Percentiles rank a stretch among this genome's conserved stretches.
Evolutionary conservation across 2,888 invertebrate species (phyloP).

Genomic region (Liposcelis brunnea): DNA sequence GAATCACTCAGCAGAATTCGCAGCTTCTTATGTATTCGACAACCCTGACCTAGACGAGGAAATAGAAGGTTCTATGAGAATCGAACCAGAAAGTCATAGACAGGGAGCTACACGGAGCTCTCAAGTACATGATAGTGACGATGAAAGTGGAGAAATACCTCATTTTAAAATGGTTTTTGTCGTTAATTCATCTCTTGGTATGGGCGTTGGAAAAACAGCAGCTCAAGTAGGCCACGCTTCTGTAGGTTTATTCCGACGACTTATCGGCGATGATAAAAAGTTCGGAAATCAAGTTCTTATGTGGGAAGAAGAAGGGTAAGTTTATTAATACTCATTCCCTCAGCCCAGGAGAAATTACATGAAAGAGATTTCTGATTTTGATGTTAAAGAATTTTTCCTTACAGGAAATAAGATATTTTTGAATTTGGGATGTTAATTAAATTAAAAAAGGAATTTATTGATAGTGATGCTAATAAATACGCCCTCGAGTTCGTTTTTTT

Average conservation of each 20-base stretch:
- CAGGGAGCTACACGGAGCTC: not conserved
- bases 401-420: not conserved
- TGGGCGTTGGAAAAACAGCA: slow-evolving; percentile 42
- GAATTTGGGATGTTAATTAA: not conserved
- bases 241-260: slow-evolving; percentile 1
- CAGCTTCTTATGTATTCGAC: slow-evolving; percentile 35
- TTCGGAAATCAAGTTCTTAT: slow-evolving; percentile 2
- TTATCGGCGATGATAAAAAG: not conserved
- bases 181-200: slow-evolving; percentile 37
- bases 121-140: slow-evolving; percentile 15
- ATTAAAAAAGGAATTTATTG: not conserved
- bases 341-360: too few relatives aligned
- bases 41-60: slow-evolving; percentile 24
- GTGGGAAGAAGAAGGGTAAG: slow-evolving; percentile 8
- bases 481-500: too few relatives aligned
- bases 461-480: too few relatives aligned
- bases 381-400: not conserved
- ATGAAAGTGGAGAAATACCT: slow-evolving; percentile 22
- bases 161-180: slow-evolving; percentile 43
- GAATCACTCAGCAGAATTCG: slow-evolving; percentile 34
- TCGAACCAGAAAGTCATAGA: not conserved
- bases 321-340: too few relatives aligned
- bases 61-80: slow-evolving; percentile 3
- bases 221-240: slow-evolving; percentile 27
- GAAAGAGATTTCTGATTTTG: too few relatives aligned